phyloP scores from a whole-genome alignment of 2,888 invertebrate species.

The Stratiomys singularior region DNA sequence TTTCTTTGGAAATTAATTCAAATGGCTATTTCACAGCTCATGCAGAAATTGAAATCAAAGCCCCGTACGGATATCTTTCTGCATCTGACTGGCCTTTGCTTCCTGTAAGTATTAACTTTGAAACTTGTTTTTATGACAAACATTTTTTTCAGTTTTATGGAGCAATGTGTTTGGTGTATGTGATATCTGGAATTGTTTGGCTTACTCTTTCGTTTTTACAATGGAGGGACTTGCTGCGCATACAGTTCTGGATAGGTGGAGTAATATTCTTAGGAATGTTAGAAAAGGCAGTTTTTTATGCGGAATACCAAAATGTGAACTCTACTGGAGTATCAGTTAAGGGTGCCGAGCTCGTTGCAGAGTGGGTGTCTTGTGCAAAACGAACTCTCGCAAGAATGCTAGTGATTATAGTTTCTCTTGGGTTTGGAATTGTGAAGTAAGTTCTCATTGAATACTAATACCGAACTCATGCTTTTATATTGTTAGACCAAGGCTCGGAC shows the following conservation, averaged over 20 bases:
- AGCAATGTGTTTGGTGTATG: slow-evolving; percentile 88
- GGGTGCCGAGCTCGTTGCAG: slow-evolving; percentile 84
- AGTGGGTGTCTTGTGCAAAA: slow-evolving; percentile 91
- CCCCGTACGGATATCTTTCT: slow-evolving; percentile 84
- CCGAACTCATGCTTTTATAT: not conserved
- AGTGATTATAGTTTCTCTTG: slow-evolving; percentile 92
- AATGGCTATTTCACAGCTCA: slow-evolving; percentile 69
- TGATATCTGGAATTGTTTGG: slow-evolving; percentile 85
- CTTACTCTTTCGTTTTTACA: slow-evolving; percentile 82
- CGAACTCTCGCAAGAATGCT: slow-evolving; percentile 91
- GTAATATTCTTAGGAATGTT: slow-evolving; percentile 89
- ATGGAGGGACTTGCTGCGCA: slow-evolving; percentile 89
- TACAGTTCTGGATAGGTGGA: slow-evolving; percentile 96
- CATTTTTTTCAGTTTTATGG: slow-evolving; percentile 79
- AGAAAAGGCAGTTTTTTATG: slow-evolving; percentile 90
- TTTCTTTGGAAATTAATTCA: slow-evolving; percentile 68
- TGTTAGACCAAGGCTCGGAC: slow-evolving; percentile 84
- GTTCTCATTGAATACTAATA: slow-evolving; percentile 59
- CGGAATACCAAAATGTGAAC: slow-evolving; percentile 84
- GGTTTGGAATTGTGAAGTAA: slow-evolving; percentile 95
- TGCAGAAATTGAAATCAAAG: slow-evolving; percentile 78
- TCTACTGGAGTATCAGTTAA: slow-evolving; percentile 73
- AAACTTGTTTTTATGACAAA: not conserved
- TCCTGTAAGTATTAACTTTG: slow-evolving; percentile 69
- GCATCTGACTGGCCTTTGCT: slow-evolving; percentile 90